Evolutionary conservation across 2,888 invertebrate species (phyloP).

Genomic region (Diadegma fenestrale): DNA sequence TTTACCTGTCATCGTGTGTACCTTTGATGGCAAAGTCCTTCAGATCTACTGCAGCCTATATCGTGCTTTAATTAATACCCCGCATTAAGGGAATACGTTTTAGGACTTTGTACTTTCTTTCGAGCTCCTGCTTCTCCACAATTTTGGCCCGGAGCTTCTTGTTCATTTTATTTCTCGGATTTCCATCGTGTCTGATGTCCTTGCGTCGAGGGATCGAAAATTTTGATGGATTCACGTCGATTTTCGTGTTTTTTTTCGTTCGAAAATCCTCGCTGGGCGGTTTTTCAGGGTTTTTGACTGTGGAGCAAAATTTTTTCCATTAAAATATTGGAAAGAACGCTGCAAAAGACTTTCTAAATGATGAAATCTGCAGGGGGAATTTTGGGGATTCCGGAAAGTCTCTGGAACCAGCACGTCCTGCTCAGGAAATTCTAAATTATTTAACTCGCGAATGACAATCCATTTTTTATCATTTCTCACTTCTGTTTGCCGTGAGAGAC

Average conservation of each 20-base stretch:
- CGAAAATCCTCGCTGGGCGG: neutral
- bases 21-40: constrained; percentile 57
- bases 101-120: constrained; percentile 8
- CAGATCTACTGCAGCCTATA: constrained; percentile 15
- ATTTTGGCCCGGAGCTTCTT: neutral
- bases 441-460: neutral
- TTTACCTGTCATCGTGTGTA: constrained; percentile 45
- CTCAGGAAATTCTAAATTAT: neutral
- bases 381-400: neutral
- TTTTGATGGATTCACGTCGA: neutral
- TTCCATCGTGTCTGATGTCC: neutral
- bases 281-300: neutral
- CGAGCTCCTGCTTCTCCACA: neutral
- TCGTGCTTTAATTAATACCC: constrained; percentile 30
- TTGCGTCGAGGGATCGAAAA: neutral
- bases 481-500: neutral
- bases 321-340: too few species aligned
- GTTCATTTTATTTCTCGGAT: neutral
- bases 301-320: too few species aligned
- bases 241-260: neutral
- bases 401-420: neutral
- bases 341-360: neutral
- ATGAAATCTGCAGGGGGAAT: neutral
- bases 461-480: neutral
- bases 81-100: constrained; percentile 6